These are phyloP conservation scores for Lepidurus packardi DNA, from an alignment of 1,140 invertebrate genomes.

Conservation along the genomic window DNA sequence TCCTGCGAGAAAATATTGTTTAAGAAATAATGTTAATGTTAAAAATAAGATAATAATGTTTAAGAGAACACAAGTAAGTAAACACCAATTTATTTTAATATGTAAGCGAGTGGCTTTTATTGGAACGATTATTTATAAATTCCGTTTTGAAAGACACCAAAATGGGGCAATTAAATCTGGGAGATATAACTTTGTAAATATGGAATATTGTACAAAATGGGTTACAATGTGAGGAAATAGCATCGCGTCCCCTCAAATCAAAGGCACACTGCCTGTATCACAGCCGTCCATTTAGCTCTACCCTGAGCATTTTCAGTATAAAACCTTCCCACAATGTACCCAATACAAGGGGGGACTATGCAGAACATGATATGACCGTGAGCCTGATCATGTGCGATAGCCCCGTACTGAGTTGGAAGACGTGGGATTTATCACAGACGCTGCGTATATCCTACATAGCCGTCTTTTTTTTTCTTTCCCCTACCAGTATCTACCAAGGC, in stretches of 20 bases:
- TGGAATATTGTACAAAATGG: neutral
- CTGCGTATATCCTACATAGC: neutral
- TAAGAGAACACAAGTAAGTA: neutral
- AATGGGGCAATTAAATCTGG: neutral
- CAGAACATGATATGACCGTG: neutral
- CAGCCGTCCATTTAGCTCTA: conserved; percentile 14
- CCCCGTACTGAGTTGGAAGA: neutral
- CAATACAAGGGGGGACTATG: neutral
- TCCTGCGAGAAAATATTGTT: no score
- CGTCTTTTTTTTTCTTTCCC: neutral
- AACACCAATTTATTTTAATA: neutral
- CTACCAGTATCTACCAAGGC: conserved; percentile 27
- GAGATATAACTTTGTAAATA: neutral
- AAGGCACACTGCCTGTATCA: conserved; percentile 13
- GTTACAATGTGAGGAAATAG: neutral
- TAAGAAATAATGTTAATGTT: no score
- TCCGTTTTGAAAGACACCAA: neutral
- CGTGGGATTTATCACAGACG: conserved; percentile 10
- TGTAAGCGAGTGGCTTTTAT: neutral
- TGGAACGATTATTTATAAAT: neutral
- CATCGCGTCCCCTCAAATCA: neutral
- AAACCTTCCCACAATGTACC: neutral
- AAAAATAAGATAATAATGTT: no score
- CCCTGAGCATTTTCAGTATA: neutral
- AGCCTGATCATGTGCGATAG: no score